Percentiles rank a stretch among this genome's conserved stretches.
These are phyloP conservation scores for Ooceraea biroi DNA, from an alignment of 1,140 invertebrate species.

Conservation along the genomic window DNA sequence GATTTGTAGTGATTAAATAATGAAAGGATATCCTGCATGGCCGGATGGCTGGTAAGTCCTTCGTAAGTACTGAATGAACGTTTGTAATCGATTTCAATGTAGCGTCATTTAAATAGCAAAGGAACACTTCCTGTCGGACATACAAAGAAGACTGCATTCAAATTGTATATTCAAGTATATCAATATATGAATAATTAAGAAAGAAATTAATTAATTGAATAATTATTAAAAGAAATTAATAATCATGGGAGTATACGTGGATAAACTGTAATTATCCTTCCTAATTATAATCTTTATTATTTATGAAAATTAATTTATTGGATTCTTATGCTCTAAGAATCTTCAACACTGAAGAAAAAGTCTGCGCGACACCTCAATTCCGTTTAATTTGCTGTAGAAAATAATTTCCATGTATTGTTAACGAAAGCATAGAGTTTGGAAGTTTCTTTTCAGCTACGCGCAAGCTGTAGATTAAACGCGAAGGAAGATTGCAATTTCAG, in stretches of 20 bases:
- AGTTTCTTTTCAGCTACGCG: not conserved
- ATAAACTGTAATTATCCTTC: not conserved
- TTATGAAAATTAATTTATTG: not conserved
- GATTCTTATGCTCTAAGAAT: not conserved
- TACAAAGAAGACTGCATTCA: not conserved
- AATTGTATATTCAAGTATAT: not conserved
- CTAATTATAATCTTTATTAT: not conserved
- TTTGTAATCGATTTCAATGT: constrained; percentile 27
- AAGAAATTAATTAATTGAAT: not conserved
- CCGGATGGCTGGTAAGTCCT: not conserved
- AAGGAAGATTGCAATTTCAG: not conserved
- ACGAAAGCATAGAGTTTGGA: not conserved
- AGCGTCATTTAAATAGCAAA: constrained; percentile 53
- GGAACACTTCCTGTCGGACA: constrained; percentile 29
- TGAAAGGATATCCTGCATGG: constrained; percentile 12
- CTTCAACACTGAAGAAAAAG: not conserved
- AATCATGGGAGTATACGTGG: not conserved
- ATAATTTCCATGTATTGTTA: no score
- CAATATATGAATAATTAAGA: not conserved
- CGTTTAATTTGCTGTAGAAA: no score
- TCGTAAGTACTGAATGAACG: constrained; percentile 43
- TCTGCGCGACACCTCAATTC: no score
- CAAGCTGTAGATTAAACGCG: not conserved
- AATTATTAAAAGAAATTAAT: no score
- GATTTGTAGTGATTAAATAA: constrained; percentile 58